phyloP scores from a whole-genome alignment of 2,113 vertebrate genomes.

The Pungitius pungitius region DNA sequence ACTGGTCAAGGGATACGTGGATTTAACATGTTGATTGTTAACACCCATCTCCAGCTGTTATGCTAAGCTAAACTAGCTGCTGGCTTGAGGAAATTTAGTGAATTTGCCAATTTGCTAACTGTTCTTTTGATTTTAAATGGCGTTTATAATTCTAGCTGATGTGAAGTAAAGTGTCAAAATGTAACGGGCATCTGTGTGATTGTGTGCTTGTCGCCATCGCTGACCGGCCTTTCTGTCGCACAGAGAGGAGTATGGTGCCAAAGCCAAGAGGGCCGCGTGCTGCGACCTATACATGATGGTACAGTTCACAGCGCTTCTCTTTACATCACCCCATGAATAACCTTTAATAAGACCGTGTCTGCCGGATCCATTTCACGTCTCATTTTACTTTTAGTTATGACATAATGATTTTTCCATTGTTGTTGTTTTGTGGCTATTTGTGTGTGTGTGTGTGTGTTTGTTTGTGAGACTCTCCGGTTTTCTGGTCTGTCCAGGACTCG shows the following conservation, averaged over 20 bases:
- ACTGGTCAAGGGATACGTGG: background rate
- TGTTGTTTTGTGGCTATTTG: constrained; percentile 28
- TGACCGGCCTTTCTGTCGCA: constrained; percentile 15
- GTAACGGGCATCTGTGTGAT: background rate
- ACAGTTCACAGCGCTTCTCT: constrained; percentile 31
- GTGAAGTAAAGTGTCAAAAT: constrained; percentile 4
- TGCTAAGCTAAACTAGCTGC: no score
- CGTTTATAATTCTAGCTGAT: background rate
- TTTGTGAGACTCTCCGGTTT: background rate
- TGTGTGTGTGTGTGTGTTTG: background rate
- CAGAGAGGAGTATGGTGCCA: constrained; percentile 71
- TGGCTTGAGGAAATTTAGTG: no score
- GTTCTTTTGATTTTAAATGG: no score
- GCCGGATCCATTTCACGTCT: constrained; percentile 58
- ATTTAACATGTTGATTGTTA: background rate
- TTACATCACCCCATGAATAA: constrained; percentile 56
- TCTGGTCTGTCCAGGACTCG: constrained; percentile 62
- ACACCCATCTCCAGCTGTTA: no score
- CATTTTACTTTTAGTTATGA: constrained; percentile 63
- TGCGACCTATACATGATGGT: constrained; percentile 71
- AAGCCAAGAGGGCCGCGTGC: constrained; percentile 51
- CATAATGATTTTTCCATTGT: constrained; percentile 40
- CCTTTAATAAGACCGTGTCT: constrained; percentile 52
- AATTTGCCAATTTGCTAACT: no score
- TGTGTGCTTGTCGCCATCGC: background rate